Conservation (phyloP, 2,113 vertebrate genomes). For the Lagenorhynchus albirostris region DNA sequence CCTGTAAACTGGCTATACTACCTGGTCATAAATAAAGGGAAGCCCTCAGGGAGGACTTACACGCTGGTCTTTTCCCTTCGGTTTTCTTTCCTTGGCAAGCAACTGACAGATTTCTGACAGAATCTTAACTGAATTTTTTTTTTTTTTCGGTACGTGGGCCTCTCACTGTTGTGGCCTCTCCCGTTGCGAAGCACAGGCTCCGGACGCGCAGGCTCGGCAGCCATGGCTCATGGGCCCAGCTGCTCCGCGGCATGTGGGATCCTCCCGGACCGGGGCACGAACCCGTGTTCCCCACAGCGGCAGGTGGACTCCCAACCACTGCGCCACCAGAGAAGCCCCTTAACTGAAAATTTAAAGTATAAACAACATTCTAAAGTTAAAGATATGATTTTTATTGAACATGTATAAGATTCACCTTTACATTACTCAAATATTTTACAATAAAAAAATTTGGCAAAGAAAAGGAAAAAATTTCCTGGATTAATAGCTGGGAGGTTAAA, state of each 20-base stretch:
- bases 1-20: not conserved
- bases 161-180: no score
- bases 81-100: not conserved
- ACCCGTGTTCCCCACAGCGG: no score
- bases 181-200: no score
- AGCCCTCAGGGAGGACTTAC: not conserved
- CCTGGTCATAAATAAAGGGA: not conserved
- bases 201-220: no score
- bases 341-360: not conserved
- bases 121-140: not conserved
- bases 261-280: no score
- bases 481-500: constrained; percentile 60
- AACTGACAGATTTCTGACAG: not conserved
- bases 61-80: not conserved
- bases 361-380: constrained; percentile 56
- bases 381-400: constrained; percentile 78
- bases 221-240: no score
- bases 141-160: no score
- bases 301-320: no score
- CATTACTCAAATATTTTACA: constrained; percentile 75
- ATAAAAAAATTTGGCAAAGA: constrained; percentile 64
- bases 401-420: constrained; percentile 61
- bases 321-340: no score
- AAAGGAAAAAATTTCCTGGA: constrained; percentile 34
- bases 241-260: no score